phyloP scores from a whole-genome alignment of 1,140 invertebrate species.

The Theocolax elegans region DNA sequence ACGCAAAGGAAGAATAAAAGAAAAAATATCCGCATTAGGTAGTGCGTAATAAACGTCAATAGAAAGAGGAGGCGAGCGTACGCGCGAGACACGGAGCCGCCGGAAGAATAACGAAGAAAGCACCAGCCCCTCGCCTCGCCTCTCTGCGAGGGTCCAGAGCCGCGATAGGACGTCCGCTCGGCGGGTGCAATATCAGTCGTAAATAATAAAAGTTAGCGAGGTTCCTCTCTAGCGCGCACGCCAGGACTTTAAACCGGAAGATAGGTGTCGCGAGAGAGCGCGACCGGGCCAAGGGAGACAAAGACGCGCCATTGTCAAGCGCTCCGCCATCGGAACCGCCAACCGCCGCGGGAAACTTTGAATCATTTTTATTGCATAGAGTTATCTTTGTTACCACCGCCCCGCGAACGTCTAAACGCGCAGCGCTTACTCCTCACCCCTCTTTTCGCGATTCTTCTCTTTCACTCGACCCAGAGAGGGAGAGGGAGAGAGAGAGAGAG shows the following conservation, averaged over 20 bases:
- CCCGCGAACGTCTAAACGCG: conserved; percentile 67
- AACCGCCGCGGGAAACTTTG: conserved; percentile 70
- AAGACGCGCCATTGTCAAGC: conserved; percentile 68
- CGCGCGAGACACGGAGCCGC: too few relatives aligned
- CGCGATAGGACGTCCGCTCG: conserved; percentile 40
- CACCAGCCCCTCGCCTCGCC: neutral
- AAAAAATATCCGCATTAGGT: conserved; percentile 12
- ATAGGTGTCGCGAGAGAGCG: conserved; percentile 65
- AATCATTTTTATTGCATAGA: conserved; percentile 71
- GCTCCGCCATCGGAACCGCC: conserved; percentile 68
- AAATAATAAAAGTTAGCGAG: conserved; percentile 70
- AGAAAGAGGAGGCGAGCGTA: conserved; percentile 45
- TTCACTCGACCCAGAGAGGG: conserved; percentile 14
- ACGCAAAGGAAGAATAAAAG: too few relatives aligned
- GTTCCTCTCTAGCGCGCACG: conserved; percentile 61
- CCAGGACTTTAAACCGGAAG: conserved; percentile 68
- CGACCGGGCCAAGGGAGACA: conserved; percentile 60
- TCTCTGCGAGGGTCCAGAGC: neutral
- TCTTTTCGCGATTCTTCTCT: conserved; percentile 39
- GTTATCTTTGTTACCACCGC: conserved; percentile 69
- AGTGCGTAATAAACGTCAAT: conserved; percentile 43
- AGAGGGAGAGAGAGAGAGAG: too few relatives aligned
- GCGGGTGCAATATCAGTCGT: conserved; percentile 66
- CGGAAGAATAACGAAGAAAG: conserved; percentile 19
- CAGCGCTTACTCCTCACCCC: conserved; percentile 33